Evolutionary conservation across 2,888 invertebrate genomes (phyloP).

Genomic region (Chymomyza caudatula): DNA sequence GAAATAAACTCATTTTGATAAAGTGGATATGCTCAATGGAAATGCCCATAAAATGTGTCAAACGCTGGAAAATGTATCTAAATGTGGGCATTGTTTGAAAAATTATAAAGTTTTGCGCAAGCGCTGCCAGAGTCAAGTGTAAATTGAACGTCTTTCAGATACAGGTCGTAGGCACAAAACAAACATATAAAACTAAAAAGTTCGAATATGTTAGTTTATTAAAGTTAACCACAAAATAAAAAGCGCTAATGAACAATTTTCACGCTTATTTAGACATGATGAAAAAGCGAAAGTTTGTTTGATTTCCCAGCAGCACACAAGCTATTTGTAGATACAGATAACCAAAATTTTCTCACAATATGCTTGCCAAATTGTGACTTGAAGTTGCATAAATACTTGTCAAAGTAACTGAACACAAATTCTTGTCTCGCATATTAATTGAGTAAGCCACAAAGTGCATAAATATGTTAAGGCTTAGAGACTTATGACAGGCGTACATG

Average conservation of each 20-base stretch:
- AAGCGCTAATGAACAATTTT: conserved; percentile 58
- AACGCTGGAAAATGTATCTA: conserved; percentile 24
- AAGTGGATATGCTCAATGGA: conserved; percentile 5
- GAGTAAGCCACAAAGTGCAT: conserved; percentile 49
- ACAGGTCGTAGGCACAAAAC: neutral
- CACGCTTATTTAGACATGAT: conserved; percentile 46
- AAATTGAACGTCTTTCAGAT: conserved; percentile 19
- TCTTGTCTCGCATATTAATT: neutral
- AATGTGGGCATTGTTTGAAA: neutral
- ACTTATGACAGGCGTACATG: conserved; percentile 60
- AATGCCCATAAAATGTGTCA: conserved; percentile 54
- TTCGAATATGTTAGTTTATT: neutral
- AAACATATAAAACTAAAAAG: neutral
- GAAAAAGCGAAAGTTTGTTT: conserved; percentile 61
- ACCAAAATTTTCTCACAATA: neutral
- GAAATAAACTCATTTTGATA: neutral
- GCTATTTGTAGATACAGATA: neutral
- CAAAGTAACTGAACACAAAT: neutral
- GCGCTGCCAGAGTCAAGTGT: conserved; percentile 44
- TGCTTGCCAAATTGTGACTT: neutral
- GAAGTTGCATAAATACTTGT: conserved; percentile 4
- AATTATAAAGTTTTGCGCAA: conserved; percentile 38
- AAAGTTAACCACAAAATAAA: conserved; percentile 40
- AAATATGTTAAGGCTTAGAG: conserved; percentile 52
- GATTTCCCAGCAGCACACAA: neutral